A percentile compares a stretch with the other conserved stretches of the same genome.
These are phyloP conservation scores for Mormyrus proboscirostris DNA, from an alignment of 2,797 vertebrate species.

Conservation along the genomic window DNA sequence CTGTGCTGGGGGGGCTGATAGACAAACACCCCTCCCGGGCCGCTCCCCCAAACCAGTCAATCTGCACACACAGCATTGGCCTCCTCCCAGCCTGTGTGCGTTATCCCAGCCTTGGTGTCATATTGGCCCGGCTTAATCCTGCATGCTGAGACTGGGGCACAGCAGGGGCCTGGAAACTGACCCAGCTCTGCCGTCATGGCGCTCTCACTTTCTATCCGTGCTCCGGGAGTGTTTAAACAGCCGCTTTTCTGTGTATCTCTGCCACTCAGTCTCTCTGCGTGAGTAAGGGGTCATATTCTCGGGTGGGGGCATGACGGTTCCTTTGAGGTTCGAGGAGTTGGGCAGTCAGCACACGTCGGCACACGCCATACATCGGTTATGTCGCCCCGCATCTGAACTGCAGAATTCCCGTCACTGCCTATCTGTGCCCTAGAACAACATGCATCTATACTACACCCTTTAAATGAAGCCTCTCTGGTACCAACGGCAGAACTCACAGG, in stretches of 20 bases:
- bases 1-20: background rate
- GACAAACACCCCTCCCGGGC: background rate
- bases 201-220: background rate
- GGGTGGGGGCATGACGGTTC: background rate
- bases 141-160: background rate
- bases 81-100: background rate
- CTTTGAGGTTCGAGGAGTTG: background rate
- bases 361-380: background rate
- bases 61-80: background rate
- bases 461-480: background rate
- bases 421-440: background rate
- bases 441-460: background rate
- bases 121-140: conserved; percentile 19
- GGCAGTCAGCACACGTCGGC: background rate
- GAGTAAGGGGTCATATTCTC: background rate
- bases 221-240: background rate
- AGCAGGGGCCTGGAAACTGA: background rate
- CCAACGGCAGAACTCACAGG: background rate
- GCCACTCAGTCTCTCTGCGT: background rate
- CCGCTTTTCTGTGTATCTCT: background rate
- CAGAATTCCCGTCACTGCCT: background rate
- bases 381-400: background rate
- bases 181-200: background rate
- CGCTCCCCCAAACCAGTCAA: background rate
- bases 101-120: background rate